Conservation (phyloP, 1,140 invertebrate genomes). For the Galendromus occidentalis region DNA sequence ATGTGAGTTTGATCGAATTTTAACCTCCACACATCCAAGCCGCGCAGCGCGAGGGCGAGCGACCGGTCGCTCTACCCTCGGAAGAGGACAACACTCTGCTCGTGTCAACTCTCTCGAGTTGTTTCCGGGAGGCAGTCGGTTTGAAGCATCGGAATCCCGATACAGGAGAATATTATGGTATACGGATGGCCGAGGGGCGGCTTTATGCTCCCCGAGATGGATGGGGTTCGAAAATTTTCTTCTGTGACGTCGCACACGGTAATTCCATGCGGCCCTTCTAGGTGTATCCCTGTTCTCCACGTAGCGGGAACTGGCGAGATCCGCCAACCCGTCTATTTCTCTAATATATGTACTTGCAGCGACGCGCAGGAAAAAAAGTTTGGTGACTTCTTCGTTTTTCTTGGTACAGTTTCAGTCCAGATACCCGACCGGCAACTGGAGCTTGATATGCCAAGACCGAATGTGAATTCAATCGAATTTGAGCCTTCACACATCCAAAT, state of each 20-base stretch:
- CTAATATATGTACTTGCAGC: no score
- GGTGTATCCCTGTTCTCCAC: no score
- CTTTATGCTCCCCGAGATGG: conserved; percentile 68
- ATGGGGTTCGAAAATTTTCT: conserved; percentile 70
- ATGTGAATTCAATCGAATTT: no score
- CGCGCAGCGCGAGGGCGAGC: conserved; percentile 69
- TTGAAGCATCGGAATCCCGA: conserved; percentile 76
- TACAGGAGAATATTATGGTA: conserved; percentile 59
- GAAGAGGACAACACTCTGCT: conserved; percentile 69
- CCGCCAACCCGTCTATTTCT: no score
- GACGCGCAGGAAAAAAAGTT: no score
- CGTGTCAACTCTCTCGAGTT: conserved; percentile 63
- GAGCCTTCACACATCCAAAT: conserved; percentile 37
- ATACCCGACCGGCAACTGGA: no score
- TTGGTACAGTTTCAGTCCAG: no score
- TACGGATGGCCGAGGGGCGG: conserved; percentile 61
- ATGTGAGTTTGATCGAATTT: no score
- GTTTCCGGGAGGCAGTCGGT: conserved; percentile 79
- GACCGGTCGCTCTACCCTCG: conserved; percentile 74
- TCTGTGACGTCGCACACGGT: conserved; percentile 92
- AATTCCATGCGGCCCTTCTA: no score
- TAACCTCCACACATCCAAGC: conserved; percentile 36
- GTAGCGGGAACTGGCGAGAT: no score
- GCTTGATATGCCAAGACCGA: no score
- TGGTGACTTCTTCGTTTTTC: no score